Conservation (phyloP, 2,113 vertebrate species). For the Mobula birostris region DNA sequence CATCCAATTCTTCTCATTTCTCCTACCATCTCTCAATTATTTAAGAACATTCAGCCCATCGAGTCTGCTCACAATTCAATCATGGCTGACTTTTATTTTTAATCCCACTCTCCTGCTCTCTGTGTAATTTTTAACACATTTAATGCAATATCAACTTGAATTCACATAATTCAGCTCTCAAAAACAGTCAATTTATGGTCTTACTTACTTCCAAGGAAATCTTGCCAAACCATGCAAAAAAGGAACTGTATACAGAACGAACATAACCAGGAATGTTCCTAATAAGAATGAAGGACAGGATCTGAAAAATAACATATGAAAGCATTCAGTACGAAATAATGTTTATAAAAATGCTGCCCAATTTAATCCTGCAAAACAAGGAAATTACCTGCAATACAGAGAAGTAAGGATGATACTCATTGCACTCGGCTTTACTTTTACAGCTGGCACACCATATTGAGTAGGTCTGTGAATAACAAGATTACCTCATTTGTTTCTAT, state of each 20-base stretch:
- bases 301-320: conserved; percentile 56
- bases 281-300: conserved; percentile 91
- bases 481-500: not conserved
- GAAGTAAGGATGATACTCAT: conserved; percentile 88
- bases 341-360: conserved; percentile 32
- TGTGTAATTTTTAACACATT: too few relatives aligned
- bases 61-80: too few relatives aligned
- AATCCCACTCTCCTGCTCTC: too few relatives aligned
- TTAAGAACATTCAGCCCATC: not conserved
- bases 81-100: too few relatives aligned
- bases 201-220: conserved; percentile 87
- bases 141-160: not conserved
- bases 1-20: not conserved
- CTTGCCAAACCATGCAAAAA: conserved; percentile 97
- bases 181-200: not conserved
- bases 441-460: conserved; percentile 97
- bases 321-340: not conserved
- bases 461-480: conserved; percentile 66
- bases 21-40: not conserved
- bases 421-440: conserved; percentile 91
- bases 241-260: conserved; percentile 90
- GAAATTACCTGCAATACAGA: conserved; percentile 86
- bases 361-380: not conserved
- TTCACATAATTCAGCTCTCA: not conserved
- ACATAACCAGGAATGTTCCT: conserved; percentile 90